Evolutionary conservation across 2,797 vertebrate species (phyloP).

Genomic region (Carduelis carduelis): DNA sequence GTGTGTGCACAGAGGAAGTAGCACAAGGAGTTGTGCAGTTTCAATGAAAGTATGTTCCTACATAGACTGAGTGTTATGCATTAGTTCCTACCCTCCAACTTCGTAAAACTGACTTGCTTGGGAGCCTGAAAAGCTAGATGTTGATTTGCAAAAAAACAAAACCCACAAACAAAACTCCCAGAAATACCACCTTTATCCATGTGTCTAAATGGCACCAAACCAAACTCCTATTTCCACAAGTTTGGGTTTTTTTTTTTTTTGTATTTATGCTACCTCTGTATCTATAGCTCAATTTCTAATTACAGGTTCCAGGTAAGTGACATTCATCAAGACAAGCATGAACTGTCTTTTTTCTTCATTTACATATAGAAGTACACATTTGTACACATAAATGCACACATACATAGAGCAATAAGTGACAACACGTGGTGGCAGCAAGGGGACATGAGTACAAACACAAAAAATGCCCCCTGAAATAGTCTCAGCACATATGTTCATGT

Average conservation of each 20-base stretch:
- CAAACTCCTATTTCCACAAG: background rate
- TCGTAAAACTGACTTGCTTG: background rate
- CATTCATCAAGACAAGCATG: background rate
- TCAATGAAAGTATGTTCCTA: background rate
- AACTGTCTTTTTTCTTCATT: background rate
- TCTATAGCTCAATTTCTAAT: background rate
- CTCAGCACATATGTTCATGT: background rate
- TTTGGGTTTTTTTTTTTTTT: background rate
- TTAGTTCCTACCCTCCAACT: background rate
- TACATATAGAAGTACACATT: accelerated
- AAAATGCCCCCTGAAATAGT: background rate
- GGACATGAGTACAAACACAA: background rate
- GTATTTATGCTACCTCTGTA: background rate
- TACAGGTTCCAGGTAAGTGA: background rate
- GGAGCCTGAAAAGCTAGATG: background rate
- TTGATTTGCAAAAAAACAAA: background rate
- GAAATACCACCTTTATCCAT: accelerated
- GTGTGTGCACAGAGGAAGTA: background rate
- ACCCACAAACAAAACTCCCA: background rate
- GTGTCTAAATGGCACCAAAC: background rate
- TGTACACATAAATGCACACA: too few species aligned
- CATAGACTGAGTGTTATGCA: background rate
- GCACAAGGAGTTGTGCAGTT: background rate
- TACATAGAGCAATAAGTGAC: background rate
- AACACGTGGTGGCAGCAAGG: background rate